phyloP scores from a whole-genome alignment of 2,113 vertebrate genomes.

The Nothobranchius kuhntae region DNA sequence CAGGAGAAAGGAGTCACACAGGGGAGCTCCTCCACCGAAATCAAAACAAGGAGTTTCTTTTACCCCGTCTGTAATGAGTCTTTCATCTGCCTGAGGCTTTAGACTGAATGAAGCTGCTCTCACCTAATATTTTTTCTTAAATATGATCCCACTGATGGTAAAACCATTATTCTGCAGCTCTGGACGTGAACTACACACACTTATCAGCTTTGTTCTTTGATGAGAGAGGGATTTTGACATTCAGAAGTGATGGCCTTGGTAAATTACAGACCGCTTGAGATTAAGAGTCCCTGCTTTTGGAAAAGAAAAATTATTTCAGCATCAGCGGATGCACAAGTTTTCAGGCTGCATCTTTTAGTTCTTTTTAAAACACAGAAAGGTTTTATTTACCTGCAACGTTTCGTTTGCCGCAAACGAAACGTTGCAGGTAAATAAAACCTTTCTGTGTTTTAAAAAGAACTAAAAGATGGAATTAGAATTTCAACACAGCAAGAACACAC shows the following conservation, averaged over 20 bases:
- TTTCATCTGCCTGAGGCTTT: conserved; percentile 31
- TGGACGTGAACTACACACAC: neutral
- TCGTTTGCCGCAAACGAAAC: no score
- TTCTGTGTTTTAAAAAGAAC: no score
- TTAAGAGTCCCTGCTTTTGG: conserved; percentile 61
- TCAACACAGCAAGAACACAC: no score
- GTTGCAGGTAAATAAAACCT: no score
- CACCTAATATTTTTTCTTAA: conserved; percentile 41
- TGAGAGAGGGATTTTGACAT: conserved; percentile 34
- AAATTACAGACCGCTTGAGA: conserved; percentile 48
- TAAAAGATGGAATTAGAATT: no score
- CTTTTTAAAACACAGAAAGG: no score
- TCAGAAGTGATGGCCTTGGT: conserved; percentile 13
- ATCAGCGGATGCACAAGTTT: conserved; percentile 25
- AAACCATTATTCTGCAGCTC: conserved; percentile 20
- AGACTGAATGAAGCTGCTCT: conserved; percentile 25
- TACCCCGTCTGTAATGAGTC: conserved; percentile 34
- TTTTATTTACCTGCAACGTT: no score
- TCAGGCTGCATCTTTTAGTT: no score
- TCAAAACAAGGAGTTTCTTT: conserved; percentile 32
- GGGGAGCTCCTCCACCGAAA: conserved; percentile 54
- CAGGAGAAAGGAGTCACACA: conserved; percentile 47
- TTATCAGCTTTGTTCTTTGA: conserved; percentile 34
- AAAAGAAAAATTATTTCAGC: conserved; percentile 32
- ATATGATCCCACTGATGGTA: conserved; percentile 36